Percentiles rank a stretch among this genome's conserved stretches.
Conservation (phyloP, 1,140 invertebrate species). For the Lepidurus packardi region DNA sequence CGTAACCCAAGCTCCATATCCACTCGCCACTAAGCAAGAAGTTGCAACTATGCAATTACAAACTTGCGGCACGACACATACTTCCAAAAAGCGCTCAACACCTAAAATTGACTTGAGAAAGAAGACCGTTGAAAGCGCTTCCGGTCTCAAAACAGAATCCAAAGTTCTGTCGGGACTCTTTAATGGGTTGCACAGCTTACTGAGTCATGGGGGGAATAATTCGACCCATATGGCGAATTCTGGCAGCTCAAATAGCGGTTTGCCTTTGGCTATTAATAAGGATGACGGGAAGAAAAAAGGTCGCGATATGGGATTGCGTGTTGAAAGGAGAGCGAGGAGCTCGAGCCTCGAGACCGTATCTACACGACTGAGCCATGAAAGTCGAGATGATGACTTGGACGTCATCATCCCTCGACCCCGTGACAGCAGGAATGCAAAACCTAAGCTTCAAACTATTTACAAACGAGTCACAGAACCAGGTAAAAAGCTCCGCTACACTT, state of each 20-base stretch:
- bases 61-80: conserved; percentile 21
- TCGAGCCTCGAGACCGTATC: conserved; percentile 79
- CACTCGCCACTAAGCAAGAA: conserved; percentile 53
- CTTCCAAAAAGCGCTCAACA: conserved; percentile 25
- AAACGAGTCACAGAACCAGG: conserved; percentile 1
- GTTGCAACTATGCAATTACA: not conserved
- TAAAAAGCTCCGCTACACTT: not conserved
- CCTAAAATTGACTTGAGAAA: conserved; percentile 17
- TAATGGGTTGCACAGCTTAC: conserved; percentile 12
- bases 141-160: not conserved
- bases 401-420: conserved; percentile 22
- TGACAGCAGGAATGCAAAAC: not conserved
- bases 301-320: conserved; percentile 26
- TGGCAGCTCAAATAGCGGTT: not conserved
- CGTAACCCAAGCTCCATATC: conserved; percentile 71
- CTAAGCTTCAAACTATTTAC: conserved; percentile 1
- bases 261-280: not conserved
- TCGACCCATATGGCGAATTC: not conserved
- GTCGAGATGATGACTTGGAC: conserved; percentile 50
- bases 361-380: conserved; percentile 73
- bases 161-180: conserved; percentile 24
- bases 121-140: not conserved
- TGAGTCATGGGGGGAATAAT: not conserved
- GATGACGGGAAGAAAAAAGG: conserved; percentile 23
- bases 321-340: conserved; percentile 40